Evolutionary conservation across 1,140 invertebrate species (phyloP).

Genomic region (Drosophila miranda): DNA sequence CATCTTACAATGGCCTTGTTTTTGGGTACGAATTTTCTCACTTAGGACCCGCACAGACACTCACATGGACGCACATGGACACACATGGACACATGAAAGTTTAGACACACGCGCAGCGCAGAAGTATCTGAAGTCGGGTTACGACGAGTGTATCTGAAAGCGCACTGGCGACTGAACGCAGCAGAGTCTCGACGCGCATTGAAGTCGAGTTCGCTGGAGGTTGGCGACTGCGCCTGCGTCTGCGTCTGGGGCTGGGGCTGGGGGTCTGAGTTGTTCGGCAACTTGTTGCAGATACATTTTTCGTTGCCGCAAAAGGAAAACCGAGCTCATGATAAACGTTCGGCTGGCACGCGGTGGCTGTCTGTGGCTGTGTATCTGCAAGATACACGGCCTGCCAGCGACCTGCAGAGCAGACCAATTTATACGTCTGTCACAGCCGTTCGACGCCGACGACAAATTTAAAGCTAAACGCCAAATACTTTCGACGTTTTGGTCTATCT

Average conservation of each 20-base stretch:
- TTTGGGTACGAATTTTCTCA: conserved; percentile 19
- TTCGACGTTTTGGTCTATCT: conserved; percentile 63
- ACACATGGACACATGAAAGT: conserved; percentile 17
- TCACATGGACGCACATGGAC: conserved; percentile 17
- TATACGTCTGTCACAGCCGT: conserved; percentile 74
- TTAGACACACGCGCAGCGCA: conserved; percentile 34
- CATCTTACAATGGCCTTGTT: conserved; percentile 12
- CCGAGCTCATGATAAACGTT: conserved; percentile 74
- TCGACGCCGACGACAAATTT: conserved; percentile 75
- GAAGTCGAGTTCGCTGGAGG: conserved; percentile 67
- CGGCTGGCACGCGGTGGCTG: conserved; percentile 62
- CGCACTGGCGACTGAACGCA: conserved; percentile 70
- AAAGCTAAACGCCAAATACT: conserved; percentile 67
- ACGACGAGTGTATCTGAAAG: conserved; percentile 35
- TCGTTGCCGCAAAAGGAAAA: conserved; percentile 72
- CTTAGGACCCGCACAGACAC: conserved; percentile 6
- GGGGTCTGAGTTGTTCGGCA: conserved; percentile 48
- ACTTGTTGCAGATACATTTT: conserved; percentile 79
- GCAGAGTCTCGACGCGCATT: conserved; percentile 70
- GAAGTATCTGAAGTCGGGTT: conserved; percentile 50
- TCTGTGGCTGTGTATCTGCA: conserved; percentile 16
- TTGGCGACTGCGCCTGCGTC: conserved; percentile 28
- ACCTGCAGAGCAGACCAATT: conserved; percentile 62
- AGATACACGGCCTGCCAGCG: conserved; percentile 53
- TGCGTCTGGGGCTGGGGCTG: conserved; percentile 5